Conservation (phyloP, 2,797 vertebrate genomes). For the Galaxias olidus region DNA sequence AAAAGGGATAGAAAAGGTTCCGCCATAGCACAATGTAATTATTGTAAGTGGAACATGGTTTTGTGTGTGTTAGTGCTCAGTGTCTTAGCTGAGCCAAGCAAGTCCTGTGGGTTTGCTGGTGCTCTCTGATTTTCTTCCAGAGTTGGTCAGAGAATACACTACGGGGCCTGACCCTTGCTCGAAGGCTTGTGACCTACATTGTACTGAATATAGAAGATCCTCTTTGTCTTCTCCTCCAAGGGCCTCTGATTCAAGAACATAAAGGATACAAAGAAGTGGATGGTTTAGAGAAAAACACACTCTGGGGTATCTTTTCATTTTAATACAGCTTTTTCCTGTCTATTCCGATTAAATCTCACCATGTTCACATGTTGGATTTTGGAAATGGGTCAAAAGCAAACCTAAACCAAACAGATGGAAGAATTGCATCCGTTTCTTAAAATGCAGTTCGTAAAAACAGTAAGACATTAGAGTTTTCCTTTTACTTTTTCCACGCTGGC, state of each 20-base stretch:
- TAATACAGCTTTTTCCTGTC: conserved; percentile 14
- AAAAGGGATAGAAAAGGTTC: no score
- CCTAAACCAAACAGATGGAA: background rate
- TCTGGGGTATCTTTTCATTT: conserved; percentile 38
- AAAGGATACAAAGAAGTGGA: conserved; percentile 48
- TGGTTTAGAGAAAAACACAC: conserved; percentile 42
- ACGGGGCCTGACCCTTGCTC: conserved; percentile 66
- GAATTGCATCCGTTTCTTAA: no score
- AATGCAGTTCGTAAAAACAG: no score
- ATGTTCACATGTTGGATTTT: conserved; percentile 34
- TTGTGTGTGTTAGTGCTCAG: conserved; percentile 30
- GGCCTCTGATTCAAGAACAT: conserved; percentile 52
- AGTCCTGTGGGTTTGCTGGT: conserved; percentile 42
- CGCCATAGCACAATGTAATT: conserved; percentile 10
- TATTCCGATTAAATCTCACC: conserved; percentile 33
- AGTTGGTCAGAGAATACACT: conserved; percentile 50
- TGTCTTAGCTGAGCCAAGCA: conserved; percentile 34
- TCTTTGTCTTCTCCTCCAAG: conserved; percentile 61
- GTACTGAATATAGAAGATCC: conserved; percentile 64
- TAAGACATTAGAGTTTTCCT: conserved; percentile 11
- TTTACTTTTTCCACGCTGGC: conserved; percentile 49
- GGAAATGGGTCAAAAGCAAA: conserved; percentile 16
- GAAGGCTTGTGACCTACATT: conserved; percentile 67
- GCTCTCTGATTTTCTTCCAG: conserved; percentile 59
- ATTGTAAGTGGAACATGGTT: conserved; percentile 1